Evolutionary conservation across 2,888 invertebrate species (phyloP), one percentile per base, ranked within the genome.

Genomic region (Drosophila aldrichi): DNA sequence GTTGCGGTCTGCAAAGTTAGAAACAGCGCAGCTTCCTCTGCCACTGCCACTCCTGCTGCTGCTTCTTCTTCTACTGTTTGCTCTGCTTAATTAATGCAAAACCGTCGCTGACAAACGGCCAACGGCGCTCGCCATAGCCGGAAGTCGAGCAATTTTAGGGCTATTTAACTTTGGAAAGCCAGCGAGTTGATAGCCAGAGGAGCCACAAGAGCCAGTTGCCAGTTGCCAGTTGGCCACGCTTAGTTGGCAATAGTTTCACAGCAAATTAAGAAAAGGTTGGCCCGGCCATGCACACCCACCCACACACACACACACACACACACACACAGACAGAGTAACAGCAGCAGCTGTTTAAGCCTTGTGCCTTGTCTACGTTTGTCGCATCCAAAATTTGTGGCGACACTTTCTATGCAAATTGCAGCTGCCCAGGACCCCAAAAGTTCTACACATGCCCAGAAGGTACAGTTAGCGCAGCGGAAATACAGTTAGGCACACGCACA

Each of bases 361-460:
- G 36, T 25, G 69, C 55, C 29, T 73, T 75, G 59, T 70, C 55
- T 70, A 68, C 72, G 66, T 72, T 65, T 56, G 61, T 46, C 44
- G 58, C 63, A 67, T 62, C 54, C 63, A 70, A 79, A 81, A 84
- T 82, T 89, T 84, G 89, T 81, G 88, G 82, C 89, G 85, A 90
- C 88, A 86, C 90, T 90, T 90, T 89, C 86, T 89, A 90, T 90
- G 86, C 90, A 86, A 86, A 90, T 86, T 76, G 71, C 77, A 81
- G 70, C 64, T 61, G 69, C 64, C 77, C 68, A 48, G 61, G 43
- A 32, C 32, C 44, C 56, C 48, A 38, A 51, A 58, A 49, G 62
- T 61, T 60, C 41, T 63, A 62, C 69, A 81, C 57, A 64, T 77
- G 64, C 38, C 34, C 83, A 80, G 69, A 71, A 88, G 77, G 83